These are phyloP conservation scores for Ormyrus pomaceus DNA, from an alignment of 2,888 invertebrate genomes.

Conservation along the genomic window DNA sequence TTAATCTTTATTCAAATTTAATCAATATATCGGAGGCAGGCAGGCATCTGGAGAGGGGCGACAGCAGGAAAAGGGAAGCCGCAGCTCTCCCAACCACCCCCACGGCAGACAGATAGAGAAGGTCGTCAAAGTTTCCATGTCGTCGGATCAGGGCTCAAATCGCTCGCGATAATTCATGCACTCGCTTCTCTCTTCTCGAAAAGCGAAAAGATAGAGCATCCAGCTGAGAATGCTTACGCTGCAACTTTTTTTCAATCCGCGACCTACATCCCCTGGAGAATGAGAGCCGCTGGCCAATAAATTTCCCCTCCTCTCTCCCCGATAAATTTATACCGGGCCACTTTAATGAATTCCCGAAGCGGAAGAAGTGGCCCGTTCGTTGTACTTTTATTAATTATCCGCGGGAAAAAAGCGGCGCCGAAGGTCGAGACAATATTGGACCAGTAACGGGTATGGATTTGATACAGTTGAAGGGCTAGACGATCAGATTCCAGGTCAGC, in stretches of 20 bases:
- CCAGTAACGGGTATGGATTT: neutral
- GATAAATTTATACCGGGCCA: conserved; percentile 35
- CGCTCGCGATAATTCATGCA: conserved; percentile 49
- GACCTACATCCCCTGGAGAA: conserved; percentile 30
- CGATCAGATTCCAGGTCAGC: conserved; percentile 4
- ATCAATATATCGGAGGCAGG: conserved; percentile 31
- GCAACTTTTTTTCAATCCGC: conserved; percentile 46
- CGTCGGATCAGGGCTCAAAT: conserved; percentile 41
- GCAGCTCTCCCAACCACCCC: neutral
- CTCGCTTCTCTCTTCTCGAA: neutral
- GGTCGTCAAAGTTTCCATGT: conserved; percentile 46
- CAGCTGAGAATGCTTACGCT: conserved; percentile 38
- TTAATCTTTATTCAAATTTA: conserved; percentile 46
- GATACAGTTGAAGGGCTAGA: conserved; percentile 4
- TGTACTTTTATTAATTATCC: conserved; percentile 33
- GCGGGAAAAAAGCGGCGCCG: neutral
- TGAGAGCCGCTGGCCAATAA: conserved; percentile 23
- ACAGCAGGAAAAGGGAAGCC: conserved; percentile 4
- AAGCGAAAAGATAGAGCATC: neutral
- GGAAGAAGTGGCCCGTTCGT: neutral
- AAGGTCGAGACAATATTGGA: neutral
- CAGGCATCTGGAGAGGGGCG: neutral
- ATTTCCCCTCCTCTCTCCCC: neutral
- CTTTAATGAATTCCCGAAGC: conserved; percentile 38
- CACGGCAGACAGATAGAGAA: neutral